phyloP scores from a whole-genome alignment of 2,113 vertebrate genomes.

The Holacanthus passer region DNA sequence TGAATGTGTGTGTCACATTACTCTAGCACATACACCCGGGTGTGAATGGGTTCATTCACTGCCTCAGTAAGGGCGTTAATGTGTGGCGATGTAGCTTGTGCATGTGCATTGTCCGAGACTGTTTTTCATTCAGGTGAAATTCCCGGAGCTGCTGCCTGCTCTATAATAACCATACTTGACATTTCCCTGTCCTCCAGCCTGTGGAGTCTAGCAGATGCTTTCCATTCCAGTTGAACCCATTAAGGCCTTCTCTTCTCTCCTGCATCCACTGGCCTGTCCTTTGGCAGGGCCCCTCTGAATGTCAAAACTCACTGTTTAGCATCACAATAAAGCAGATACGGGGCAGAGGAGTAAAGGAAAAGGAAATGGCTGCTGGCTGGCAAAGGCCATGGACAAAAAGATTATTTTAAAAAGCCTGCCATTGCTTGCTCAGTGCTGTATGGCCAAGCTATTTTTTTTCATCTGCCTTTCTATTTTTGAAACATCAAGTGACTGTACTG shows the following conservation, averaged over 20 bases:
- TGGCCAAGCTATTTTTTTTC: not conserved
- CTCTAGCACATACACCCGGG: not conserved
- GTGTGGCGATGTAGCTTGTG: conserved; percentile 41
- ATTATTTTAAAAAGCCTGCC: conserved; percentile 49
- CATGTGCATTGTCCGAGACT: conserved; percentile 55
- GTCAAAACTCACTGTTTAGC: conserved; percentile 74
- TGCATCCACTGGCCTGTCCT: conserved; percentile 69
- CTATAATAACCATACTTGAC: conserved; percentile 80
- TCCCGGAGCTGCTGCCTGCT: conserved; percentile 56
- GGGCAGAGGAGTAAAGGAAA: conserved; percentile 55
- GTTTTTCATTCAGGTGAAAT: conserved; percentile 72
- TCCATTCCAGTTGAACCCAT: conserved; percentile 79
- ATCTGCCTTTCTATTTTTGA: not conserved
- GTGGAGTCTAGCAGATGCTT: conserved; percentile 78
- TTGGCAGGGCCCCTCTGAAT: conserved; percentile 71
- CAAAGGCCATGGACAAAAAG: conserved; percentile 68
- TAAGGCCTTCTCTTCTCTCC: conserved; percentile 66
- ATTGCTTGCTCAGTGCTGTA: conserved; percentile 25
- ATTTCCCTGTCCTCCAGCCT: conserved; percentile 78
- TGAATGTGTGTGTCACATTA: not conserved
- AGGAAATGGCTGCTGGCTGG: conserved; percentile 59
- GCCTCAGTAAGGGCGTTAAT: conserved; percentile 33
- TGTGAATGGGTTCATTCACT: conserved; percentile 40
- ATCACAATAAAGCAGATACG: conserved; percentile 75
- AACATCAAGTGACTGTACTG: conserved; percentile 16